Percentiles rank a stretch among this genome's conserved stretches.
Evolutionary conservation across 2,797 vertebrate species (phyloP).

Genomic region (Chaetophractus vellerosus): DNA sequence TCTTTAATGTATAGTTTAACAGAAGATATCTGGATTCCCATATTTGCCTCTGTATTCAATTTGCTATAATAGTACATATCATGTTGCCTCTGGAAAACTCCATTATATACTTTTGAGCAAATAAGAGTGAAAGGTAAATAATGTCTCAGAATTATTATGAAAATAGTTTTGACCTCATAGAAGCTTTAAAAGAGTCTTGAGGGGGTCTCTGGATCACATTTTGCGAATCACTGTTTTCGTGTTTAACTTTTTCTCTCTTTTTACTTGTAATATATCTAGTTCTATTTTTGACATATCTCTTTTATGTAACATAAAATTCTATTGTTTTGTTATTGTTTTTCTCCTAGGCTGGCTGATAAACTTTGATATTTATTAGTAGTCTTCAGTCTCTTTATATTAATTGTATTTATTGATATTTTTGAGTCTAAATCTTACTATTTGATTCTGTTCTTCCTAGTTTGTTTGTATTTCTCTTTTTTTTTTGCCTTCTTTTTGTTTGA

Average conservation of each 20-base stretch:
- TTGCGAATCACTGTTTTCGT: neutral
- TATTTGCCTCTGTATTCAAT: slow-evolving; percentile 29
- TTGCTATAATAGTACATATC: slow-evolving; percentile 51
- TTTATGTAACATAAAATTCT: slow-evolving; percentile 18
- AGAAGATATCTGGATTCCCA: neutral
- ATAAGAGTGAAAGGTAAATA: slow-evolving; percentile 47
- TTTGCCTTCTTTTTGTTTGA: neutral
- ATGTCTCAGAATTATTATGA: slow-evolving; percentile 31
- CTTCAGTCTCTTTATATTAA: neutral
- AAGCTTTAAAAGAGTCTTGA: neutral
- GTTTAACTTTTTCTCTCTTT: neutral
- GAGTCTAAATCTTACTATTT: neutral
- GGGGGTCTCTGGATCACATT: neutral
- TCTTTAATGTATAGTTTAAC: slow-evolving; percentile 57
- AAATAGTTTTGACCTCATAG: neutral
- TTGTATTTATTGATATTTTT: neutral
- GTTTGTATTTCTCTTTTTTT: neutral
- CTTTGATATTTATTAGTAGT: neutral
- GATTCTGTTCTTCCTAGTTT: neutral
- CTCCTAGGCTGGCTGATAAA: neutral
- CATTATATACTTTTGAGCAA: neutral
- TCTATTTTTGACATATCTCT: neutral
- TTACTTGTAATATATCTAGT: neutral
- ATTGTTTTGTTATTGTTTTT: slow-evolving; percentile 40
- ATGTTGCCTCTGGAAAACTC: slow-evolving; percentile 32